Evolutionary conservation across 2,888 invertebrate genomes (phyloP).

Genomic region (Melipona beecheii): DNA sequence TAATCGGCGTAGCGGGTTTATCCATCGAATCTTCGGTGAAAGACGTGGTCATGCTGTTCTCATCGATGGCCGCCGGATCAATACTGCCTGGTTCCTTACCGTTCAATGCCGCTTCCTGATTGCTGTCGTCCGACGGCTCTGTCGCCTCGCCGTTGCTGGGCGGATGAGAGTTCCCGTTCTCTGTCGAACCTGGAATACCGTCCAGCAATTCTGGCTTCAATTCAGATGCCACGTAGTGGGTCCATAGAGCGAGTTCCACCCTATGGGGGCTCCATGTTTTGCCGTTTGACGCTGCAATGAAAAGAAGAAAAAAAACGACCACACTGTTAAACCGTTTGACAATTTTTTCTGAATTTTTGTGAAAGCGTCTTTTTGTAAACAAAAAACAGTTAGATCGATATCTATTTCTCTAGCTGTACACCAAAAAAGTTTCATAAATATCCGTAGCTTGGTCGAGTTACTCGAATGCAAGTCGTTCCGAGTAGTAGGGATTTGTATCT

Average conservation of each 20-base stretch:
- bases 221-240: constrained; percentile 94
- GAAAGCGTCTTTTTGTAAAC: too few relatives aligned
- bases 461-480: background rate
- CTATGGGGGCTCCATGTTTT: constrained; percentile 87
- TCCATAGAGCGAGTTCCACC: constrained; percentile 97
- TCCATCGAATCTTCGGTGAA: constrained; percentile 91
- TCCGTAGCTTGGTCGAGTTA: background rate
- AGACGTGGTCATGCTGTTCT: constrained; percentile 90
- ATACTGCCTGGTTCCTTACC: constrained; percentile 85
- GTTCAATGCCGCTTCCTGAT: constrained; percentile 86
- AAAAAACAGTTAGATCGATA: too few relatives aligned
- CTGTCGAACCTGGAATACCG: constrained; percentile 86
- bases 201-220: constrained; percentile 93
- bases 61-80: constrained; percentile 86
- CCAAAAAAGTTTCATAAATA: background rate
- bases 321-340: background rate
- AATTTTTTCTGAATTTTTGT: too few relatives aligned
- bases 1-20: constrained; percentile 87
- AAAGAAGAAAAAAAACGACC: background rate
- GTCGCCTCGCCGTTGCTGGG: constrained; percentile 83
- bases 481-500: background rate
- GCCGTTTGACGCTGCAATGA: constrained; percentile 82
- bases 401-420: too few relatives aligned
- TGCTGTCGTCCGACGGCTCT: constrained; percentile 90
- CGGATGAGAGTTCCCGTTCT: constrained; percentile 84